phyloP scores from a whole-genome alignment of 2,888 invertebrate species.

The Sturmia bella region DNA sequence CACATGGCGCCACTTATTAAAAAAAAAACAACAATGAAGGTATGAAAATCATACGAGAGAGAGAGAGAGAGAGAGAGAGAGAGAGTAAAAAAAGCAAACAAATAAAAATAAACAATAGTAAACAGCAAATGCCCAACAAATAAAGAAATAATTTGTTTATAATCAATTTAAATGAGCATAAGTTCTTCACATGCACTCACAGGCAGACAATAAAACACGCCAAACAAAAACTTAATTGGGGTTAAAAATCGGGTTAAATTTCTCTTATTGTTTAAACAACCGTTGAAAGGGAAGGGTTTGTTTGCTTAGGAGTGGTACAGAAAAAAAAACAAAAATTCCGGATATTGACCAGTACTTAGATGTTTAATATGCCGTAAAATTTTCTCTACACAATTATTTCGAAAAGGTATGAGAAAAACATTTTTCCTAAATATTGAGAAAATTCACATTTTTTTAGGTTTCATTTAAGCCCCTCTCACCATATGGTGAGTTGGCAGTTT shows the following conservation, averaged over 20 bases:
- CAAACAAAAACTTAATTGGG: conserved; percentile 31
- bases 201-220: neutral
- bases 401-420: conserved; percentile 4
- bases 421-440: neutral
- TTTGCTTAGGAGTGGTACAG: neutral
- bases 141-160: conserved; percentile 68
- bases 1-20: conserved; percentile 63
- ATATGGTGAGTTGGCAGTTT: conserved; percentile 51
- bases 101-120: conserved; percentile 11
- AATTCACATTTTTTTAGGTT: neutral
- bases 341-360: conserved; percentile 57
- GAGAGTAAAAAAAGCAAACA: conserved; percentile 1
- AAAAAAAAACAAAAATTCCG: neutral
- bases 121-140: conserved; percentile 56
- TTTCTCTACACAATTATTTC: conserved; percentile 51
- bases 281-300: conserved; percentile 43
- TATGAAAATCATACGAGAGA: too few species aligned
- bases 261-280: conserved; percentile 19
- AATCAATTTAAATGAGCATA: conserved; percentile 66
- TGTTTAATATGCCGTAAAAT: conserved; percentile 62
- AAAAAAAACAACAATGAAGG: conserved; percentile 1
- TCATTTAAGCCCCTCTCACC: conserved; percentile 19
- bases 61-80: neutral
- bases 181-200: conserved; percentile 15
- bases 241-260: conserved; percentile 58